Evolutionary conservation across 2,113 vertebrate species (phyloP).

Genomic region (Tringa solitaria): DNA sequence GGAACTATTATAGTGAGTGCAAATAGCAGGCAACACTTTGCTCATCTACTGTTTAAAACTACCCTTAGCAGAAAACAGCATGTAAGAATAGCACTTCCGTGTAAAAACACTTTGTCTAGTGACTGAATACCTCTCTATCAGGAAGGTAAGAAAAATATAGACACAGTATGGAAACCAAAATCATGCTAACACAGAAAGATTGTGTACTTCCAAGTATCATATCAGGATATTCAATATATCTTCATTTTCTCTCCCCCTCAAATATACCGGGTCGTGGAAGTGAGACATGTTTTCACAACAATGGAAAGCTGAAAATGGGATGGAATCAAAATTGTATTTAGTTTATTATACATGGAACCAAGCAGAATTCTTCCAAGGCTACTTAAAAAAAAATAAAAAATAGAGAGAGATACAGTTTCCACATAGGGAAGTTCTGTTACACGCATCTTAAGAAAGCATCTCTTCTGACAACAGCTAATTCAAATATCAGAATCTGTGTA

Average conservation of each 20-base stretch:
- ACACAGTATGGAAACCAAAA: not conserved
- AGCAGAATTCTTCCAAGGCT: not conserved
- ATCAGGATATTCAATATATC: not conserved
- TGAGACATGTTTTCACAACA: not conserved
- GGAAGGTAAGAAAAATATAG: not conserved
- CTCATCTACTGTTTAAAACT: not conserved
- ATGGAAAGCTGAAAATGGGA: not conserved
- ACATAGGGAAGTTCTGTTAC: not conserved
- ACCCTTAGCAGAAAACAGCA: not conserved
- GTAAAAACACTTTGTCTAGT: not conserved
- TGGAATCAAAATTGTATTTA: not conserved
- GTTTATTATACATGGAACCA: not conserved
- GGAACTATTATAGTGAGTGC: not conserved
- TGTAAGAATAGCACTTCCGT: accelerated
- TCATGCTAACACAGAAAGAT: not conserved
- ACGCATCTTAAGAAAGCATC: not conserved
- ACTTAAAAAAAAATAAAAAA: not conserved
- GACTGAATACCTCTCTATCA: not conserved
- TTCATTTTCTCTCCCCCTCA: not conserved
- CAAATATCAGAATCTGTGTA: not conserved
- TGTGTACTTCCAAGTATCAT: not conserved
- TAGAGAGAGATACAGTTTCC: not conserved
- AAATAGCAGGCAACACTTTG: not conserved
- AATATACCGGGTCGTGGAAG: not conserved
- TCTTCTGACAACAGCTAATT: not conserved